phyloP scores from a whole-genome alignment of 2,888 invertebrate species.

The Rotaria sp. region DNA sequence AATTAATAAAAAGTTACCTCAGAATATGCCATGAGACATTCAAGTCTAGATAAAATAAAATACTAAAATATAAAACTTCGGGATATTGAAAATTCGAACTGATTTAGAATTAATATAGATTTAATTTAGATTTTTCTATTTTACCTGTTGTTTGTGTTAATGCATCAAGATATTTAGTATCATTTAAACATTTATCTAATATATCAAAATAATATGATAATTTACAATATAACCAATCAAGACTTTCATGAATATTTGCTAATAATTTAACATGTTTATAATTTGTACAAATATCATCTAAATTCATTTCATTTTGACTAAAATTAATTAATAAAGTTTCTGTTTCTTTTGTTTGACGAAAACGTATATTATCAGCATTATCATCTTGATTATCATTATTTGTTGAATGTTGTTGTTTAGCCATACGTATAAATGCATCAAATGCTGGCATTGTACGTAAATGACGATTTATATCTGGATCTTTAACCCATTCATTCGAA shows the following conservation, averaged over 20 bases:
- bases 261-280: slow-evolving; percentile 39
- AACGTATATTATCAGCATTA: slow-evolving; percentile 27
- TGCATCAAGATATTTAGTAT: slow-evolving; percentile 31
- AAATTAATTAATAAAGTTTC: slow-evolving; percentile 37
- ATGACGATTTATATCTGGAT: neutral
- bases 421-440: slow-evolving; percentile 7
- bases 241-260: slow-evolving; percentile 39
- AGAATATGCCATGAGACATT: too few relatives aligned
- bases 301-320: slow-evolving; percentile 35
- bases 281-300: slow-evolving; percentile 37
- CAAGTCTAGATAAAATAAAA: too few relatives aligned
- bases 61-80: too few relatives aligned
- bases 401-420: neutral
- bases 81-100: neutral
- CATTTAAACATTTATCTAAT: slow-evolving; percentile 34
- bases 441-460: slow-evolving; percentile 23
- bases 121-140: neutral
- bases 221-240: slow-evolving; percentile 37
- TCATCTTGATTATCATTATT: slow-evolving; percentile 5
- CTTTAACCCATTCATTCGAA: slow-evolving; percentile 35
- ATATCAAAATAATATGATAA: slow-evolving; percentile 32
- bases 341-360: slow-evolving; percentile 33
- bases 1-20: too few relatives aligned
- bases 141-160: slow-evolving; percentile 22
- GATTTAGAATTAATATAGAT: neutral